Base-by-base conservation (phyloP, 2,113 vertebrate species). In the Chascanopsetta lugubris region DNA sequence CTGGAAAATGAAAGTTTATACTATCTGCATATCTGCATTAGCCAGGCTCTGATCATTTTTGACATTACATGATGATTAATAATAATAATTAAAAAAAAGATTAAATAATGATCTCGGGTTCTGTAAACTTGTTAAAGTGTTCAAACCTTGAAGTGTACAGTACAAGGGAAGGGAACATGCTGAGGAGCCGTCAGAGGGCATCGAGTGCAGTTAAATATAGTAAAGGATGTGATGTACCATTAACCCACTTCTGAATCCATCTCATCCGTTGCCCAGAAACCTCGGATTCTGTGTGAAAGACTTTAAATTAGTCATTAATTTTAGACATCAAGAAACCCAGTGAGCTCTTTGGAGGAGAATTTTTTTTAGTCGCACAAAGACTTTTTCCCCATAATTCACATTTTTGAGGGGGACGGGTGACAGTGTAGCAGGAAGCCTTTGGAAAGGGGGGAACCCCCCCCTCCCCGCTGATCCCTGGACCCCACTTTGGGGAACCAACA, bases 401-500 rank as follows among this genome's bases (percentile, higher is more conserved):
- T n/a, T 18, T 20, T 11, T 8, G 6, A 20, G 27, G 8, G n/a
- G 27, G 18, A 25, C 26, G 4, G 3, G 47, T 20, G 21, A 43
- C n/a, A 29, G 38, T 55, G 58, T 59, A 51, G 27, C 49, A 57
- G 56, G 49, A 26, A 53, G 34, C 27, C 36, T 69, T 40, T 42
- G 48, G 54, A n/a, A n/a, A n/a, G n/a, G n/a, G n/a, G 25, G 66
- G 54, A 79, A 46, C 36, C 54, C 42, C 68, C 20, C 10, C 54
- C 50, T 32, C 54, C 42, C 68, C 20, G 12, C 54, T 66, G 72
- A 24, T 71, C 24, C 65, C 36, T 57, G 69, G 53, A 71, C 36
- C 61, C 43, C n/a, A 55, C 47, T 82, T 83, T 74, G 68, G 65
- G 73, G n/a, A n/a, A n/a, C n/a, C n/a, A 86, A 76, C 57, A 34